Base-by-base conservation (phyloP, 2,113 vertebrate genomes). In the Cryptomyrus ogoouensis region DNA sequence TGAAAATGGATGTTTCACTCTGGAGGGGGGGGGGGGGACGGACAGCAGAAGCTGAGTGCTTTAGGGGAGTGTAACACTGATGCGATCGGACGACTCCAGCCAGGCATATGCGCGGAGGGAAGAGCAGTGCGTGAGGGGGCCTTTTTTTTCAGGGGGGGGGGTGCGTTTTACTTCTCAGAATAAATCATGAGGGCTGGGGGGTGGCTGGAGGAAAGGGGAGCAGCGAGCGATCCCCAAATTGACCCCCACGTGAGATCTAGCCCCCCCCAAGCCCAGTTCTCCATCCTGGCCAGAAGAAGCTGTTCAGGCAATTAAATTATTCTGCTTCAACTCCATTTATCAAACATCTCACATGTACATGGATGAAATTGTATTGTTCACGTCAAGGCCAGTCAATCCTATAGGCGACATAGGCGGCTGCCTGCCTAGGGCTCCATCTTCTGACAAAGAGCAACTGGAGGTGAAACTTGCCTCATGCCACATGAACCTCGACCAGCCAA, bases 81-180 rank as follows among this genome's bases (percentile, higher is more conserved):
- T 91, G 47, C 77, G 89, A 91, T 90, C 27, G 35, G 93, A 91
- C 1, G 19, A 92, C 89, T 94, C 83, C 93, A 91, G 46, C 70
- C 3, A 27, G 88, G 90, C 46, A 0, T 91, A 19, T 17, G 17
- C 15, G 89, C 0, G 7, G 90, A 92, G 90, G 87, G 90, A 91
- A 92, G 88, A 91, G 52, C 89, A 80, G 89, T 44, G 24, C 89
- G 12, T 39, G 0, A 86, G 21, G 89, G 84, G 77, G 92, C 89
- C 90, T 89, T 83, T 88, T 90, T 89, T 83, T 84, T 70, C 80
- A 86, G 4, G 3, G 42, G 0, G 74, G 88, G 42, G 0, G 47
- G 47, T 19, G 2, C 24, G 2, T 62, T 15, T 0, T 19, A 17
- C 70, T 88, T 87, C 46, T 89, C 83, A 46, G 83, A 89, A 88